phyloP scores from a whole-genome alignment of 2,888 invertebrate species.

The Frankliniella intonsa region DNA sequence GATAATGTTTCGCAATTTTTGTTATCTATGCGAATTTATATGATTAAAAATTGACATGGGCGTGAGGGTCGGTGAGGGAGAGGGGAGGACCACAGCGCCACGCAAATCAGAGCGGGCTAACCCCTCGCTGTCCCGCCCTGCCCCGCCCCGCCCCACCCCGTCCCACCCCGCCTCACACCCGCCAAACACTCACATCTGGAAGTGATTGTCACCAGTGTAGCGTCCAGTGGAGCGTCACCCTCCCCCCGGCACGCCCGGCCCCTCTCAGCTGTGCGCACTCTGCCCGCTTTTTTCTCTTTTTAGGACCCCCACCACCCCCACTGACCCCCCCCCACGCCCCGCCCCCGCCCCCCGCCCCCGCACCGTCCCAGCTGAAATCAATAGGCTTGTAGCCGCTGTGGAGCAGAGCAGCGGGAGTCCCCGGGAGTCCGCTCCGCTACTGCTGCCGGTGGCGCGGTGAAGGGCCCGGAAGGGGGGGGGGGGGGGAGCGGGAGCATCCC shows the following conservation, averaged over 20 bases:
- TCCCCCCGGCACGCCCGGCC: neutral
- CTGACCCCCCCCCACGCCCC: neutral
- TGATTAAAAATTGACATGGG: too few species aligned
- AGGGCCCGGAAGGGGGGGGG: neutral
- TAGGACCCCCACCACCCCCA: neutral
- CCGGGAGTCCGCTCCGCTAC: neutral
- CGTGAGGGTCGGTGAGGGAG: too few species aligned
- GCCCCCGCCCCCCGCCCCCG: neutral
- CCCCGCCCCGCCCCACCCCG: neutral
- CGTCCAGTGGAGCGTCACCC: neutral
- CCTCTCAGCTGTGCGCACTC: neutral
- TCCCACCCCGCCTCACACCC: neutral
- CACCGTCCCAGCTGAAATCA: neutral
- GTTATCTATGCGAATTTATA: too few species aligned
- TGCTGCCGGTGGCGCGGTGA: neutral
- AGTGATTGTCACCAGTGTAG: conserved; percentile 24
- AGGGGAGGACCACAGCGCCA: too few species aligned
- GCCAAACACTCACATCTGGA: conserved; percentile 3
- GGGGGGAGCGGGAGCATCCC: neutral
- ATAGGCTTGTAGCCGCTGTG: conserved; percentile 8
- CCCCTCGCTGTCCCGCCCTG: too few species aligned
- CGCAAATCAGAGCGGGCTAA: too few species aligned
- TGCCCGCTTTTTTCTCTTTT: neutral
- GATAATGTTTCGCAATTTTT: too few species aligned
- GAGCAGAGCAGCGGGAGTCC: neutral